Evolutionary conservation across 2,797 vertebrate genomes (phyloP), one percentile per base, ranked within the genome.

Genomic region (Tokudaia tokunoshimensis): DNA sequence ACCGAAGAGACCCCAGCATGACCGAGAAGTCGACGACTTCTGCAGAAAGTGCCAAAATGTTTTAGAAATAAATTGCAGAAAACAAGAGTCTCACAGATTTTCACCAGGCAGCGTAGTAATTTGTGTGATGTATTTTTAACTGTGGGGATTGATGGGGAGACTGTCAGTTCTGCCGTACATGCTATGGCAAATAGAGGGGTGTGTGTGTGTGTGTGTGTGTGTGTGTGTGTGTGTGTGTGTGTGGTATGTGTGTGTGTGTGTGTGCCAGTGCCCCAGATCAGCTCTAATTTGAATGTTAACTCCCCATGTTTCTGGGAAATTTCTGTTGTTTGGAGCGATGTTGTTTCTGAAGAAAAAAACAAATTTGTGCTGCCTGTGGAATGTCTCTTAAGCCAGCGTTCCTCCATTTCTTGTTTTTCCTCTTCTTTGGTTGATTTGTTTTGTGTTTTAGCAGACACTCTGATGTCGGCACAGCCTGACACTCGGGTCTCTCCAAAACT

Each of bases 121-220:
- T 98, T 98, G 97, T 97, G 94, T 96, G 93, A 98, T 94, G 94
- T 98, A 98, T 98, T 98, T 98, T 98, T 98, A 98, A 97, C 97
- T 1, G 10, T 97, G 96, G 96, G 92, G 97, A 98, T 95, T 93
- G 97, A 97, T 92, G 85, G 96, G 97, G 97, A 97, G 97, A 98
- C 98, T 98, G 98, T 98, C 98, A 97, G 96, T 97, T 98, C 96
- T 22, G 10, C 31, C 96, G 96, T 92, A 98, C 61, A 19, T 95
- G 87, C 94, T 83, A 97, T 97, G 95, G 96, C 97, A 98, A 97
- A 98, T 74, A 55, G 96, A 97, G 96, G 92, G 95, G 20, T n/a
- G 19, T 12, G 76, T n/a, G 47, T 4, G 29, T 9, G 76, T 19
- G 24, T 29, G 52, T 52, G 52, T 52, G 52, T 52, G 52, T 52